phyloP scores from a whole-genome alignment of 2,888 invertebrate species.

The Drosophila borealis region DNA sequence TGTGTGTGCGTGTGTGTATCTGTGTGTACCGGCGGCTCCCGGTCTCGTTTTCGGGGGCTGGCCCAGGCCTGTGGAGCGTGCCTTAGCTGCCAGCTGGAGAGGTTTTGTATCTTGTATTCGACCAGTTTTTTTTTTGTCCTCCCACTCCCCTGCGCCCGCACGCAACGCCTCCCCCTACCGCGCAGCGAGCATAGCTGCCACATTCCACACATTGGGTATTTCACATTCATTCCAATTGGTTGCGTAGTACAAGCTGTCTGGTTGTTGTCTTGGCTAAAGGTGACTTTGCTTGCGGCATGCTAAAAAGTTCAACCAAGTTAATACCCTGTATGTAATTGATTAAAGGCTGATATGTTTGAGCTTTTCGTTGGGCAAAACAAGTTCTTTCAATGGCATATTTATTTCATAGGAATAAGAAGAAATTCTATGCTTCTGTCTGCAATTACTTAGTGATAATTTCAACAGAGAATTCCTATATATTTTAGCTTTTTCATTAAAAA shows the following conservation, averaged over 20 bases:
- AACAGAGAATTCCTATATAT: no score
- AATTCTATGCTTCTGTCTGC: no score
- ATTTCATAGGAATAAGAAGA: no score
- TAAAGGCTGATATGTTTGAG: background rate
- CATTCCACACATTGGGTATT: slow-evolving; percentile 39
- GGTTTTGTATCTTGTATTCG: slow-evolving; percentile 39
- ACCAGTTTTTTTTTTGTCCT: slow-evolving; percentile 21
- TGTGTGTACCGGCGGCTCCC: slow-evolving; percentile 11
- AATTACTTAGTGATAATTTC: no score
- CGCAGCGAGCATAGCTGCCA: slow-evolving; percentile 10
- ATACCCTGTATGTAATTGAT: background rate
- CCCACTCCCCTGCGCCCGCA: slow-evolving; percentile 2
- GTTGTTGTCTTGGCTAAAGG: slow-evolving; percentile 50
- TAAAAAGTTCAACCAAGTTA: background rate
- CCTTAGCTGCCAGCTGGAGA: slow-evolving; percentile 7
- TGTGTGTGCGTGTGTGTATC: slow-evolving; percentile 4
- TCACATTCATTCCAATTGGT: slow-evolving; percentile 34
- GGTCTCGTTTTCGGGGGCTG: slow-evolving; percentile 21
- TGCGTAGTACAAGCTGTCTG: slow-evolving; percentile 24
- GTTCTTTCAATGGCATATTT: background rate
- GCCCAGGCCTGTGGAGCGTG: slow-evolving; percentile 16
- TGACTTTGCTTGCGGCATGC: background rate
- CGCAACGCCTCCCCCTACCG: background rate
- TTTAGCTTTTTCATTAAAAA: no score
- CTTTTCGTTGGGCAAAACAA: background rate